These are phyloP conservation scores for Acronicta psi DNA, from an alignment of 2,888 invertebrate species.

Conservation along the genomic window DNA sequence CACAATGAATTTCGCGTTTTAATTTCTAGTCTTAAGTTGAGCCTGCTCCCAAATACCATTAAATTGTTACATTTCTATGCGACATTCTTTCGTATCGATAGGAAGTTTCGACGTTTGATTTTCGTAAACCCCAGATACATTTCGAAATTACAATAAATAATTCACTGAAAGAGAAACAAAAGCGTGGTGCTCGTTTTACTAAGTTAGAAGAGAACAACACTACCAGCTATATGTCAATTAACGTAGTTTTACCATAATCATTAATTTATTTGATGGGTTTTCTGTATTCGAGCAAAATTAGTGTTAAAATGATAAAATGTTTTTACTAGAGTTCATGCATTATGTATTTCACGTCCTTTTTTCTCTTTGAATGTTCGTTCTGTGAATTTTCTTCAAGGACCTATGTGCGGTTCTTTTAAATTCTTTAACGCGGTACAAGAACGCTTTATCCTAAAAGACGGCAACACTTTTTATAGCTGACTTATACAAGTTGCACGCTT, in stretches of 20 bases:
- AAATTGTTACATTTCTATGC: too few species aligned
- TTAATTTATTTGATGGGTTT: conserved; percentile 46
- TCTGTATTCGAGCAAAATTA: conserved; percentile 25
- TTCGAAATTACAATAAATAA: conserved; percentile 15
- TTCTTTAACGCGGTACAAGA: neutral
- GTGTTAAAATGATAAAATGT: conserved; percentile 6
- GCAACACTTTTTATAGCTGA: neutral
- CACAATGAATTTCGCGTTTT: too few species aligned
- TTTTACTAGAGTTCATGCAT: conserved; percentile 1
- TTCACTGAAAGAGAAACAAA: conserved; percentile 32
- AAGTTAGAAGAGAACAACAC: conserved; percentile 45
- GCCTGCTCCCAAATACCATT: too few species aligned
- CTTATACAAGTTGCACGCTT: neutral
- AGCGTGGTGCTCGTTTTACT: conserved; percentile 23
- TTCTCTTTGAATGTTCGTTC: conserved; percentile 8
- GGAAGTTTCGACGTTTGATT: too few species aligned
- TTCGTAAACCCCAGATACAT: neutral
- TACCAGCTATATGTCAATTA: conserved; percentile 44
- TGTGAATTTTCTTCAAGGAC: conserved; percentile 3
- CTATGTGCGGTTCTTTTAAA: conserved; percentile 1
- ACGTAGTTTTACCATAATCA: conserved; percentile 45
- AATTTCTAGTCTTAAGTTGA: too few species aligned
- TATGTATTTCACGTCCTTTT: conserved; percentile 29
- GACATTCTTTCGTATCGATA: too few species aligned
- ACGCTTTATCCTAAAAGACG: conserved; percentile 4